phyloP scores from a whole-genome alignment of 2,797 vertebrate genomes.

The Vespertilio murinus region DNA sequence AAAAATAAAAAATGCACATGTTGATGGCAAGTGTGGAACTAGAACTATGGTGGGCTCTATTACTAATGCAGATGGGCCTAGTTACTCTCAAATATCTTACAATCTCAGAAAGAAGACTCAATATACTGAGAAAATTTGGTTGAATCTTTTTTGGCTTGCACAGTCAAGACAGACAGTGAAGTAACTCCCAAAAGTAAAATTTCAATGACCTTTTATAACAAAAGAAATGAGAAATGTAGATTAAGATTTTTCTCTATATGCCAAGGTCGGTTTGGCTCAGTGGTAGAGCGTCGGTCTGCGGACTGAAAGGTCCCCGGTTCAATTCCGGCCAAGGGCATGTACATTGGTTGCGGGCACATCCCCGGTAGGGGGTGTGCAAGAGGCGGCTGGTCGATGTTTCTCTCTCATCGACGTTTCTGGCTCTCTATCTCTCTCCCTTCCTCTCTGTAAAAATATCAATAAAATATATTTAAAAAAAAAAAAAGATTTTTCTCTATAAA shows the following conservation, averaged over 20 bases:
- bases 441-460: no score
- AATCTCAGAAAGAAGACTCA: not conserved
- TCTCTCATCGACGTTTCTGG: no score
- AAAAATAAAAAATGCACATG: not conserved
- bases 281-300: no score
- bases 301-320: no score
- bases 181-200: not conserved
- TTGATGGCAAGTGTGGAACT: not conserved
- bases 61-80: not conserved
- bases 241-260: constrained; percentile 20
- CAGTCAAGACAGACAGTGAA: not conserved
- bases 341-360: no score
- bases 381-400: no score
- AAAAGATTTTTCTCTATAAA: constrained; percentile 29
- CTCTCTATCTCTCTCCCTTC: no score
- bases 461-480: no score
- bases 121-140: not conserved
- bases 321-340: no score
- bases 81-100: not conserved
- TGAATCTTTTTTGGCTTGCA: not conserved
- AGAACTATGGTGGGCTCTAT: not conserved
- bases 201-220: not conserved
- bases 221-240: not conserved
- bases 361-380: no score
- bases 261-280: no score